Evolutionary conservation across 2,113 vertebrate species (phyloP), one percentile per base, ranked within the genome.

Genomic region (Odontophorus gujanensis): DNA sequence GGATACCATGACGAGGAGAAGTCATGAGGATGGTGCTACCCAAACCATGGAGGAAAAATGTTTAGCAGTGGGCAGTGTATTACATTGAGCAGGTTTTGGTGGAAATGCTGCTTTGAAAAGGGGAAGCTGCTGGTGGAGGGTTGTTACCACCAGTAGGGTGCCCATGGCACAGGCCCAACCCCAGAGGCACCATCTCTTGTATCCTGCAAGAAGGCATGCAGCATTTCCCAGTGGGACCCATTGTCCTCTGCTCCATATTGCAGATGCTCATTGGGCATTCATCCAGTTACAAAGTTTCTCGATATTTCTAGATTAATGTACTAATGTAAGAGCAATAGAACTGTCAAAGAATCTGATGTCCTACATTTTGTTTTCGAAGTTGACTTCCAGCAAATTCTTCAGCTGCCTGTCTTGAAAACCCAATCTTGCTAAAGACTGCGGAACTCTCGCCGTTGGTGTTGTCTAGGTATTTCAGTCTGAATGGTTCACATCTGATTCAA

Each of bases 21-120:
- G 38, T 6, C 13, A 58, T 22, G 73, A 36, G 0, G 0, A 1
- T 8, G 34, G 21, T 3, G 5, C 15, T 0, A 4, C 2, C 30
- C 45, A 34, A 25, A 25, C 9, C 20, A 4, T 62, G 0, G 32
- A 2, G 2, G 25, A 3, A 57, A 57, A 32, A 20, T 9, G 17
- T 57, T 32, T n/a, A 30, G 30, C 20, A 24, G 13, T 0, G 0
- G 13, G 17, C 8, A 15, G 6, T 4, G 4, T 53, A 30, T 21
- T 76, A 6, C 19, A 71, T 34, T 7, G 3, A 15, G 16, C 9
- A 3, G 1, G 0, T 32, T 58, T 42, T 25, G 3, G 15, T 67
- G 36, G 24, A 36, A 71, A 55, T 22, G 1, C 2, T 53, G 19
- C n/a, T 53, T 45, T 40, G 13, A 5, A 17, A 42, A n/a, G 3